Evolutionary conservation across 2,797 vertebrate genomes (phyloP).

Genomic region (Lagodon rhomboides): DNA sequence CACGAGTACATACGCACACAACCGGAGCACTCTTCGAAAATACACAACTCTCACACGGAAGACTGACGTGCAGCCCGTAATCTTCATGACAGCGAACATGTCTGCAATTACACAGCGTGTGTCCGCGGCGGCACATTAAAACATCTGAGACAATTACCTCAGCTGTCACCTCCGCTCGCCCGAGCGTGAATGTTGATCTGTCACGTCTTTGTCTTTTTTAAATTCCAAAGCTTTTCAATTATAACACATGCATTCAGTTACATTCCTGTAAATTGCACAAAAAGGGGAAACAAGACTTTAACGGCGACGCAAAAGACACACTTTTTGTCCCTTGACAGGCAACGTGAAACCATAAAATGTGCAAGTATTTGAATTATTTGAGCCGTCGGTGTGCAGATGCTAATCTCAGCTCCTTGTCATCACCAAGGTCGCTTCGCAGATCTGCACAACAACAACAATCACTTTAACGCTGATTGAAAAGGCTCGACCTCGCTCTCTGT

Average conservation of each 20-base stretch:
- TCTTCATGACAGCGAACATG: conserved; percentile 48
- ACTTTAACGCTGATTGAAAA: conserved; percentile 22
- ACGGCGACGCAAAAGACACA: neutral
- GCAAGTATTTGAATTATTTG: neutral
- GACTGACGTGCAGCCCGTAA: conserved; percentile 33
- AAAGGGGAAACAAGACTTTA: neutral
- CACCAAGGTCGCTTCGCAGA: conserved; percentile 3
- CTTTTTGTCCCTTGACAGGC: neutral
- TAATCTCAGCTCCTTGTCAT: conserved; percentile 32
- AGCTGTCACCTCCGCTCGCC: conserved; percentile 46
- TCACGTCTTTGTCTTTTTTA: neutral
- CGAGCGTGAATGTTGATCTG: conserved; percentile 19
- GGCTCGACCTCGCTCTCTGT: neutral
- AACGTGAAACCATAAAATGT: conserved; percentile 27
- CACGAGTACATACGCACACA: neutral
- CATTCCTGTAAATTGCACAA: neutral
- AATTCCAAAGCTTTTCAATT: neutral
- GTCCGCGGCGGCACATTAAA: conserved; percentile 18
- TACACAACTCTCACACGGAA: neutral
- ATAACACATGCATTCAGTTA: neutral
- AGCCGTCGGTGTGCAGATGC: neutral
- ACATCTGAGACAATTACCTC: conserved; percentile 38
- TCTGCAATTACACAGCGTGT: conserved; percentile 50
- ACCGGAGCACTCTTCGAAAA: neutral
- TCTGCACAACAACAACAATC: conserved; percentile 7